Base-by-base conservation (phyloP, 1,140 invertebrate genomes). In the Bacillus rossius region DNA sequence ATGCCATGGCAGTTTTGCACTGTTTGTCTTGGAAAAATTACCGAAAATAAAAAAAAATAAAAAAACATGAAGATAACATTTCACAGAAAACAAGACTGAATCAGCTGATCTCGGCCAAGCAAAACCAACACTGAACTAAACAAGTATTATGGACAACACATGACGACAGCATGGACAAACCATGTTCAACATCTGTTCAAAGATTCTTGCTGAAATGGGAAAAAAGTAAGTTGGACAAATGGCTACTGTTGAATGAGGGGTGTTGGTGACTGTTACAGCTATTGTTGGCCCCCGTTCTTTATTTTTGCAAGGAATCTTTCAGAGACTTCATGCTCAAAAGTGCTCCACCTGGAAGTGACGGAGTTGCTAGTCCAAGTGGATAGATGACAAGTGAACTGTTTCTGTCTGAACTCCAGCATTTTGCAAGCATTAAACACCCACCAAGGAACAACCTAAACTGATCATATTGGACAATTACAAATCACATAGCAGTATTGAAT, bases 361-460 rank as follows among this genome's bases (percentile, higher is more conserved):
- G 71, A 43, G 57, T 51, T 57, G 69, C 61, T 22, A 73, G 74
- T 64, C 52, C 64, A 8, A 71, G 68, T 26, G 71, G 69, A 7
- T 74, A 73, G 73, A 75, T 76, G 70, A 69, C 73, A 48, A 69
- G 69, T 26, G 65, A 64, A 22, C 22, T 22, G n/a, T 49, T 49
- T 49, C 22, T 49, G 26, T 25, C 22, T 25, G 77, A 79, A 54
- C 47, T 70, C 7, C 61, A 34, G 68, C 59, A 69, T 49, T 4
- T 7, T 7, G 45, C 26, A 62, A 34, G 68, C 59, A 69, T 49
- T 4, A 34, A 34, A 47, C 26, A 45, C 26, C 45, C 47, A 41
- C 47, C 23, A 38, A 56, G 23, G 8, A 50, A 26, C 22, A 49
- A 60, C 25, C 45, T 26, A 37, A 52, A 42, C 19, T 40, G 59